These are phyloP conservation scores for Spodoptera littoralis DNA, from an alignment of 2,888 invertebrate species.

Conservation along the genomic window DNA sequence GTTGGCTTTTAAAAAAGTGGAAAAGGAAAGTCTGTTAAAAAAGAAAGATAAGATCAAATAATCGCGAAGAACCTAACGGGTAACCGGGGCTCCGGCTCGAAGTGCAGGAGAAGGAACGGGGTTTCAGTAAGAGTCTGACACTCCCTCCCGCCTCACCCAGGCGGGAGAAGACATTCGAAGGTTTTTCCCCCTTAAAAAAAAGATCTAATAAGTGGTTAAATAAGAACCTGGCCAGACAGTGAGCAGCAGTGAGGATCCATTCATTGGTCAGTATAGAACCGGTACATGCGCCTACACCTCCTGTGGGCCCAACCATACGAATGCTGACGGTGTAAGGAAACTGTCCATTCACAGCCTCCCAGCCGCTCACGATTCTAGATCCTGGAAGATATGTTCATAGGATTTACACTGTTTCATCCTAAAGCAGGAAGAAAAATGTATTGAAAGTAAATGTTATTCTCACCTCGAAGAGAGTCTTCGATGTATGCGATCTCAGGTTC, in stretches of 20 bases:
- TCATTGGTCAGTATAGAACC: slow-evolving; percentile 69
- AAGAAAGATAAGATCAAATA: too few relatives aligned
- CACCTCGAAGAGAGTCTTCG: slow-evolving; percentile 64
- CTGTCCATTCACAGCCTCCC: slow-evolving; percentile 59
- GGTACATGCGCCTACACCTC: slow-evolving; percentile 67
- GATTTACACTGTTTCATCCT: too few relatives aligned
- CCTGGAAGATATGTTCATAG: neutral
- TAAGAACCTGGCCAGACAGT: slow-evolving; percentile 62
- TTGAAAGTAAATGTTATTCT: slow-evolving; percentile 20
- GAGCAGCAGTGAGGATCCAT: slow-evolving; percentile 70
- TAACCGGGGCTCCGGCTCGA: too few relatives aligned
- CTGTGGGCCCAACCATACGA: slow-evolving; percentile 63
- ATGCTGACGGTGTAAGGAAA: slow-evolving; percentile 70
- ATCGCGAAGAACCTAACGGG: too few relatives aligned
- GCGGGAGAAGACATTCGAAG: too few relatives aligned
- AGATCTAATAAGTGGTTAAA: neutral
- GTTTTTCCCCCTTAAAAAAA: too few relatives aligned
- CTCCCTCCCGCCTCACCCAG: too few relatives aligned
- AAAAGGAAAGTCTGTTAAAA: too few relatives aligned
- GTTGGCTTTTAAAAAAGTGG: too few relatives aligned
- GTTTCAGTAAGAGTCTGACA: too few relatives aligned
- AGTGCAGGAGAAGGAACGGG: too few relatives aligned
- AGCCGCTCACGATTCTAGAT: slow-evolving; percentile 67
- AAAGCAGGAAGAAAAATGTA: too few relatives aligned
- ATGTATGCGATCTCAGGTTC: slow-evolving; percentile 59